A percentile compares a stretch with the other conserved stretches of the same genome.
phyloP scores from a whole-genome alignment of 2,113 vertebrate species.

The Pyrgilauda ruficollis region DNA sequence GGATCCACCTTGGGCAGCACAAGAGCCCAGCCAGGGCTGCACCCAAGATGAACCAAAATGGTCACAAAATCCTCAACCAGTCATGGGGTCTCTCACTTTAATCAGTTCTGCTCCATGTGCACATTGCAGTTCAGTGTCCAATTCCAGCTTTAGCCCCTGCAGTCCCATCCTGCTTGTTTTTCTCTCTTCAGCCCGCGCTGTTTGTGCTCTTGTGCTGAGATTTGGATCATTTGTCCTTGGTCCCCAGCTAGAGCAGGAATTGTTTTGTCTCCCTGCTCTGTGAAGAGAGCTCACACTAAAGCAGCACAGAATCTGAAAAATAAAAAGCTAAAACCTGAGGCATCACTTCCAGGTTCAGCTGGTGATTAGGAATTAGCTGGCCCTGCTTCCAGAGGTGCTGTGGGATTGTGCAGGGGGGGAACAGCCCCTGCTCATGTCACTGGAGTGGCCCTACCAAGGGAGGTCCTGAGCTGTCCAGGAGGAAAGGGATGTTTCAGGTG shows the following conservation, averaged over 20 bases:
- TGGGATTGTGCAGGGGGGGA: neutral
- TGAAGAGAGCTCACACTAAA: neutral
- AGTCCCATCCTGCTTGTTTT: no score
- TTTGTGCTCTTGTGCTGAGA: neutral
- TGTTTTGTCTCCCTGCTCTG: neutral
- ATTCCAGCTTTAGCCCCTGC: no score
- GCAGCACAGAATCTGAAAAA: neutral
- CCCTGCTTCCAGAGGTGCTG: neutral
- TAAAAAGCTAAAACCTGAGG: neutral
- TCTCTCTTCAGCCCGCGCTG: no score
- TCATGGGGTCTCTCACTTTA: no score
- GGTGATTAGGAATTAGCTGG: neutral
- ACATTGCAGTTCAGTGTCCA: no score
- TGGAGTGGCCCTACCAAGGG: neutral
- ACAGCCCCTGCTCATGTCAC: neutral
- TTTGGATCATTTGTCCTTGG: neutral
- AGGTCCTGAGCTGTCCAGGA: neutral
- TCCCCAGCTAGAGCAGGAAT: neutral
- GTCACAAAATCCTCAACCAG: no score
- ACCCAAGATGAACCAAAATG: no score
- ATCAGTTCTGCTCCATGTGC: no score
- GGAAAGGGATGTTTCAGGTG: neutral
- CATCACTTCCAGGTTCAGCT: neutral
- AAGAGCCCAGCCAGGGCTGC: no score
- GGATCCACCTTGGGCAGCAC: no score